Base-by-base conservation (phyloP, 2,797 vertebrate species). In the Microhierax caerulescens region DNA sequence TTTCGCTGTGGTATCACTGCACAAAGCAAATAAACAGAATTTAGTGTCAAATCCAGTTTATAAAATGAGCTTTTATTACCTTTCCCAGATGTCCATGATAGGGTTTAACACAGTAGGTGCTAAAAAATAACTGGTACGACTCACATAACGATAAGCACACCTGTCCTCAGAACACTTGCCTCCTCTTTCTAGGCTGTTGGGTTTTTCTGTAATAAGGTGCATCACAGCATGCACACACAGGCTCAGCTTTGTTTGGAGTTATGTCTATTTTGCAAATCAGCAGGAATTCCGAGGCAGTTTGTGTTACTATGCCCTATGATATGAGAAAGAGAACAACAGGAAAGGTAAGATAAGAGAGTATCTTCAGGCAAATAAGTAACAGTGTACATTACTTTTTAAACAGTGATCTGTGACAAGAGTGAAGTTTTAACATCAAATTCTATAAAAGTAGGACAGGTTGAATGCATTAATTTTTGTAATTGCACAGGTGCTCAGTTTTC, bases 1-100 rank as follows among this genome's bases (percentile, higher is more conserved):
- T 90, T 85, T 84, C 34, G 0, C 83, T n/a, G 56, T 32, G 27
- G 69, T 90, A 72, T 69, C 54, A 8, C 82, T 20, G 64, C 75
- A 85, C 64, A 94, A 82, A 92, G 78, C 90, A 96, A 96, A 95
- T 92, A 95, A 96, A 96, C 56, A 96, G 60, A 85, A 54, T 48
- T 96, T 85, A 80, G 78, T 77, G 92, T 96, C 93, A 96, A 93
- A 94, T 88, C 48, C 47, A 83, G 75, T 83, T 93, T 80, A 94
- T 63, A 75, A 93, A 96, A 95, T 39, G 68, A 94, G 77, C 61
- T 68, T 89, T 90, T 89, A 82, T 91, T 95, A 43, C 85, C 68
- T 92, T 92, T 93, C 60, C 68, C 64, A 63, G 86, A 84, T 83
- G 45, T 47, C 81, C 24, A 5, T 10, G 2, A 30, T 30, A 50